Conservation (phyloP, 2,888 invertebrate species). For the Papilio gigon region DNA sequence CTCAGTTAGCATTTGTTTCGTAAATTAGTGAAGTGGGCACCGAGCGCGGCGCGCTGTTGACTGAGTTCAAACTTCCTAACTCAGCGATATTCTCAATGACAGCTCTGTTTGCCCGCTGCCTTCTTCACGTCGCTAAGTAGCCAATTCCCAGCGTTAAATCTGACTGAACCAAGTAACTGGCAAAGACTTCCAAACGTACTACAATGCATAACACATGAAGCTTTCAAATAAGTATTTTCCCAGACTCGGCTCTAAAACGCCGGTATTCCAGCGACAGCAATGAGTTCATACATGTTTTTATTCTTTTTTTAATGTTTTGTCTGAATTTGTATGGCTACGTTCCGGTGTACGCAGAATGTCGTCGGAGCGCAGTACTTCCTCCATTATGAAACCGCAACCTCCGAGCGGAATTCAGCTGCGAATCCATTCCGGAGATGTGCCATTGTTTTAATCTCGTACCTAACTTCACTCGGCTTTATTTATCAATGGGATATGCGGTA, state of each 20-base stretch:
- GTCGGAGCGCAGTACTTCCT: background rate
- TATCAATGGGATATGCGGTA: background rate
- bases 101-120: slow-evolving; percentile 30
- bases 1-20: slow-evolving; percentile 28
- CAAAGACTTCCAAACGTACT: no score
- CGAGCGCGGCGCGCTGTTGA: slow-evolving; percentile 38
- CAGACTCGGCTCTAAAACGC: no score
- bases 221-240: no score
- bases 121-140: background rate
- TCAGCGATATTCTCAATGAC: slow-evolving; percentile 33
- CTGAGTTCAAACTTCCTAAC: slow-evolving; percentile 42
- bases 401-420: slow-evolving; percentile 15
- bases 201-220: no score
- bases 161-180: no score
- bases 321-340: slow-evolving; percentile 22
- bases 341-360: slow-evolving; percentile 17
- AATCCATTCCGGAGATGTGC: slow-evolving; percentile 14
- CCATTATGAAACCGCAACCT: slow-evolving; percentile 35
- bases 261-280: background rate
- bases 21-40: slow-evolving; percentile 35
- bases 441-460: slow-evolving; percentile 25
- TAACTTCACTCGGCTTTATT: slow-evolving; percentile 5
- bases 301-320: slow-evolving; percentile 26
- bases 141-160: background rate
- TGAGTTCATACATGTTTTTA: slow-evolving; percentile 7